These are phyloP conservation scores for Globodera ellingtonae DNA, from an alignment of 1,140 invertebrate species.

Conservation along the genomic window DNA sequence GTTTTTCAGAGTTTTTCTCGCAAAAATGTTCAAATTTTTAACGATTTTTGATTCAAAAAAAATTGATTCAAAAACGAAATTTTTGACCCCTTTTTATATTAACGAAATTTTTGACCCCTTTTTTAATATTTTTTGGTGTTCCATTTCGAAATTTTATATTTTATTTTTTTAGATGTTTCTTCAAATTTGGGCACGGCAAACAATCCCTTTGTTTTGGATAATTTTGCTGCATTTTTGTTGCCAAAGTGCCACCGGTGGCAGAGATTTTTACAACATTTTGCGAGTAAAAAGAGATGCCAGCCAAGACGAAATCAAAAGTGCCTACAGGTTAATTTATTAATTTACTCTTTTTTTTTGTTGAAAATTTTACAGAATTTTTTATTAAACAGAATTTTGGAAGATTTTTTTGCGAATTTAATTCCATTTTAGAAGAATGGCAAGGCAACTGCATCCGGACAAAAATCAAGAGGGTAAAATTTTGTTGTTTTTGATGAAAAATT, in stretches of 20 bases:
- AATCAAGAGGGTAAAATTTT: conserved; percentile 84
- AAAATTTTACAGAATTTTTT: too few relatives aligned
- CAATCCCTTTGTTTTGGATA: not conserved
- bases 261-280: conserved; percentile 95
- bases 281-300: conserved; percentile 80
- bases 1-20: too few relatives aligned
- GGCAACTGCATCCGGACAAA: conserved; percentile 96
- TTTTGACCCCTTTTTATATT: too few relatives aligned
- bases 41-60: too few relatives aligned
- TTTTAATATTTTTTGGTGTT: too few relatives aligned
- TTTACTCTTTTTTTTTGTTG: too few relatives aligned
- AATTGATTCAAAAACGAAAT: too few relatives aligned
- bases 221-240: not conserved
- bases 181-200: not conserved
- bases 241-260: conserved; percentile 45
- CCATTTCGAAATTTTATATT: too few relatives aligned
- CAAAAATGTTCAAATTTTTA: too few relatives aligned
- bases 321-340: conserved; percentile 74
- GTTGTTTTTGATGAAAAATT: not conserved
- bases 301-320: conserved; percentile 94
- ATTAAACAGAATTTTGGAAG: not conserved
- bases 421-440: conserved; percentile 75
- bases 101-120: too few relatives aligned
- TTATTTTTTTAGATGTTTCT: not conserved
- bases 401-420: not conserved